Conservation (phyloP, 30 jellyfish, hydroid and myxozoan genomes). For the Turritopsis rubra region DNA sequence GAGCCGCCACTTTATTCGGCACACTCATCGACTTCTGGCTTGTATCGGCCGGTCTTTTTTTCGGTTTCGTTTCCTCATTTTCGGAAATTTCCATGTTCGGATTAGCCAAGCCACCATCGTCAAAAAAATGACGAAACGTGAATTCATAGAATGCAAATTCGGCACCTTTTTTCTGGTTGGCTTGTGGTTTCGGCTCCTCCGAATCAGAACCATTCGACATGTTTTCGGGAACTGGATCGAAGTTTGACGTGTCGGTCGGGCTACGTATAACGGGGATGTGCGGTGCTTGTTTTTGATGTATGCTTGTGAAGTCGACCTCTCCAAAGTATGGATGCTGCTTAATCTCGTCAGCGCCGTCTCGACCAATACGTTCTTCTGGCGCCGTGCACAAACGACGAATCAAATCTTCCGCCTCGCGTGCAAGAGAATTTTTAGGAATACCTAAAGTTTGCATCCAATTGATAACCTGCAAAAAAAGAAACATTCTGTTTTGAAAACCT, state of each 20-base stretch:
- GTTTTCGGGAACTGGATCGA: slow-evolving; percentile 97
- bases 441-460: slow-evolving; percentile 69
- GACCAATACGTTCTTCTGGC: slow-evolving; percentile 86
- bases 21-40: slow-evolving; percentile 77
- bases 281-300: slow-evolving; percentile 86
- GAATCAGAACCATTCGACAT: slow-evolving; percentile 40
- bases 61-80: slow-evolving; percentile 20
- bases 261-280: slow-evolving; percentile 68
- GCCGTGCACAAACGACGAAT: slow-evolving; percentile 59
- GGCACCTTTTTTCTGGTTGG: slow-evolving; percentile 51
- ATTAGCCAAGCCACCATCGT: slow-evolving; percentile 86
- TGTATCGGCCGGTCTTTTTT: slow-evolving; percentile 73
- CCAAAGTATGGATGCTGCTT: slow-evolving; percentile 81
- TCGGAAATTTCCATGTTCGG: slow-evolving; percentile 1
- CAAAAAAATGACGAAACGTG: slow-evolving; percentile 96
- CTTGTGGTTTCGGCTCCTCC: slow-evolving; percentile 45
- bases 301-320: slow-evolving; percentile 59
- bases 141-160: slow-evolving; percentile 95
- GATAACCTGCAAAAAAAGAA: slow-evolving; percentile 60
- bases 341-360: slow-evolving; percentile 83
- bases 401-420: slow-evolving; percentile 64
- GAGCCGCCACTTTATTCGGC: slow-evolving; percentile 92
- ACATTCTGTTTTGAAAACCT: no score
- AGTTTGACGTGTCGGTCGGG: slow-evolving; percentile 96
- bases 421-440: slow-evolving; percentile 56